These are phyloP conservation scores for Ichneumon xanthorius DNA, from an alignment of 2,888 invertebrate genomes.

Conservation along the genomic window DNA sequence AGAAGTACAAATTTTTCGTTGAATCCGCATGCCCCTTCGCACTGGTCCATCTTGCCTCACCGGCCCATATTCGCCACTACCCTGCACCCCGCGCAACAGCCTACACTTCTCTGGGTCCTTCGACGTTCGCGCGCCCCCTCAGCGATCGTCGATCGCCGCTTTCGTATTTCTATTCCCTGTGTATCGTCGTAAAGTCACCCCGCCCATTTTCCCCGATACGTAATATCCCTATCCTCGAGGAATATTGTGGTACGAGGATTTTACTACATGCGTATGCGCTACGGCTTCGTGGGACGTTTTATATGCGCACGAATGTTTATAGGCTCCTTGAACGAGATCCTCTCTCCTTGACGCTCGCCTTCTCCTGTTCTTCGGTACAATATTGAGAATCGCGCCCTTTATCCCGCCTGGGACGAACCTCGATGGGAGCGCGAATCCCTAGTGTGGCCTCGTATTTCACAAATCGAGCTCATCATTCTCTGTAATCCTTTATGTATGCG, in stretches of 20 bases:
- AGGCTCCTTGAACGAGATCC: slow-evolving; percentile 10
- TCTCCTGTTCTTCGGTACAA: not conserved
- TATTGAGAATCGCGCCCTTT: slow-evolving; percentile 22
- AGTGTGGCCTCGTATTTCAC: slow-evolving; percentile 8
- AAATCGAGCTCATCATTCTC: slow-evolving; percentile 41
- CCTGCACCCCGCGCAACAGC: too few species aligned
- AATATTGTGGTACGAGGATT: not conserved
- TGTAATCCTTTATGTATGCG: slow-evolving; percentile 2
- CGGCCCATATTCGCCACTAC: too few species aligned
- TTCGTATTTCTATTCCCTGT: not conserved
- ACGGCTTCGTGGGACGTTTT: not conserved
- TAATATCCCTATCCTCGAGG: not conserved
- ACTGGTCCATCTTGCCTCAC: too few species aligned
- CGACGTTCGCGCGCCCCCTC: not conserved
- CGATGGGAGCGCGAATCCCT: not conserved
- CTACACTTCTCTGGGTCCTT: too few species aligned
- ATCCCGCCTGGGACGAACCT: not conserved
- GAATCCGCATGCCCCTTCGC: too few species aligned
- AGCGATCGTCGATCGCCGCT: not conserved
- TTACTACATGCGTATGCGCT: not conserved
- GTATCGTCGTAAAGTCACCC: not conserved
- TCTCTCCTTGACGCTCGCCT: not conserved
- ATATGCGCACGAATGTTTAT: slow-evolving; percentile 13
- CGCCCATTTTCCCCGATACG: not conserved
- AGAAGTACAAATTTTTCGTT: too few species aligned